A percentile compares a stretch with the other conserved stretches of the same genome.
phyloP scores from a whole-genome alignment of 2,113 vertebrate species.

The Platichthys flesus region DNA sequence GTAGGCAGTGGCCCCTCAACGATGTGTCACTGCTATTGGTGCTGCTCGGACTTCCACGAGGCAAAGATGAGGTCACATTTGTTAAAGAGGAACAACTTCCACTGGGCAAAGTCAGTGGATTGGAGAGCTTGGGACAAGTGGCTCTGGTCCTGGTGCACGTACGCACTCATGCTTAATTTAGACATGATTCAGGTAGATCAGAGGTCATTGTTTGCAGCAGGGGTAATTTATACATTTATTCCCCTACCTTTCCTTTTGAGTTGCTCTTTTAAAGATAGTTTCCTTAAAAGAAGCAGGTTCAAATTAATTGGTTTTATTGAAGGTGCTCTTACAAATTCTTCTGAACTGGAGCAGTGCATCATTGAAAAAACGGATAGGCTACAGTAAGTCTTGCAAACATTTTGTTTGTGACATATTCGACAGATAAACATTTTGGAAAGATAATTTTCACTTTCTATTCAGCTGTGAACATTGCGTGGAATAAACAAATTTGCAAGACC shows the following conservation, averaged over 20 bases:
- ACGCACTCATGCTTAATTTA: conserved; percentile 14
- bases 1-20: conserved; percentile 56
- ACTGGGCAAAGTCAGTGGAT: conserved; percentile 73
- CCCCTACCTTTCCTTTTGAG: background rate
- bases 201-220: background rate
- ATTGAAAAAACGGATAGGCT: too few relatives aligned
- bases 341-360: too few relatives aligned
- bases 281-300: background rate
- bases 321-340: too few relatives aligned
- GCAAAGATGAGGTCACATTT: conserved; percentile 69
- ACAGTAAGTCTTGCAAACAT: too few relatives aligned
- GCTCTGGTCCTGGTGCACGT: background rate
- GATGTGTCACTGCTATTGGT: conserved; percentile 62
- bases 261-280: background rate
- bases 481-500: too few relatives aligned
- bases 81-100: conserved; percentile 71
- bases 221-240: background rate
- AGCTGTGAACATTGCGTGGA: too few relatives aligned
- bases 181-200: background rate
- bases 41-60: conserved; percentile 51
- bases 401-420: too few relatives aligned
- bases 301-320: too few relatives aligned
- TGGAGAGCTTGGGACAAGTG: conserved; percentile 27
- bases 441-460: too few relatives aligned
- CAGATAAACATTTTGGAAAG: too few relatives aligned